These are phyloP conservation scores for Aythya baeri DNA, from an alignment of 2,113 vertebrate genomes.

Conservation along the genomic window DNA sequence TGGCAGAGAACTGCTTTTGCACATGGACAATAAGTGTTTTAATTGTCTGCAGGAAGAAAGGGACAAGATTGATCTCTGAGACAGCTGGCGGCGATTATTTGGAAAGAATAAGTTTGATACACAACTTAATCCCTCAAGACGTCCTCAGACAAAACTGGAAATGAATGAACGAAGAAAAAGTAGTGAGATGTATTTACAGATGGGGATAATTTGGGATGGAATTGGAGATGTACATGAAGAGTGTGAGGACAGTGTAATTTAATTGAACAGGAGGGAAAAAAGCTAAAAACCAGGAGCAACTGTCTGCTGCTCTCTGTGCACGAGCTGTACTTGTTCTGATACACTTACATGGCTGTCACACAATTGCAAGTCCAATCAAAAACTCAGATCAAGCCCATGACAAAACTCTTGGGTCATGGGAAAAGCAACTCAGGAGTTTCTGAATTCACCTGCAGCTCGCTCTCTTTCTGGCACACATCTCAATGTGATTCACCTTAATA, in stretches of 20 bases:
- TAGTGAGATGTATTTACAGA: neutral
- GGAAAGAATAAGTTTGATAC: neutral
- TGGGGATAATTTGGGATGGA: neutral
- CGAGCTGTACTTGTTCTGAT: too few species aligned
- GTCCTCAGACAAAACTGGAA: neutral
- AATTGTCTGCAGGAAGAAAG: neutral
- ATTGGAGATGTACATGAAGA: neutral
- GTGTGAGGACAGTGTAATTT: neutral
- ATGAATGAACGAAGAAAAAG: neutral
- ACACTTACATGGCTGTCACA: neutral
- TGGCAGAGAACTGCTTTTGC: neutral
- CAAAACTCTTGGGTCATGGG: neutral
- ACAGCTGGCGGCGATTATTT: neutral
- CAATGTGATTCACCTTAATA: neutral
- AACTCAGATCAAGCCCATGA: neutral
- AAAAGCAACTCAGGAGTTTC: neutral
- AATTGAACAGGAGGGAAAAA: neutral
- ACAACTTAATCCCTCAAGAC: neutral
- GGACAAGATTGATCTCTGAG: neutral
- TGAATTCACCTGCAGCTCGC: neutral
- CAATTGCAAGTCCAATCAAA: neutral
- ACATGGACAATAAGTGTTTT: neutral
- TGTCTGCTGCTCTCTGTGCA: neutral
- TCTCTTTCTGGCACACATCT: neutral
- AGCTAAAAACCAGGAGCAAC: neutral